A percentile compares a stretch with the other conserved stretches of the same genome.
Evolutionary conservation across 2,797 vertebrate species (phyloP).

Genomic region (Catamblyrhynchus diadema): DNA sequence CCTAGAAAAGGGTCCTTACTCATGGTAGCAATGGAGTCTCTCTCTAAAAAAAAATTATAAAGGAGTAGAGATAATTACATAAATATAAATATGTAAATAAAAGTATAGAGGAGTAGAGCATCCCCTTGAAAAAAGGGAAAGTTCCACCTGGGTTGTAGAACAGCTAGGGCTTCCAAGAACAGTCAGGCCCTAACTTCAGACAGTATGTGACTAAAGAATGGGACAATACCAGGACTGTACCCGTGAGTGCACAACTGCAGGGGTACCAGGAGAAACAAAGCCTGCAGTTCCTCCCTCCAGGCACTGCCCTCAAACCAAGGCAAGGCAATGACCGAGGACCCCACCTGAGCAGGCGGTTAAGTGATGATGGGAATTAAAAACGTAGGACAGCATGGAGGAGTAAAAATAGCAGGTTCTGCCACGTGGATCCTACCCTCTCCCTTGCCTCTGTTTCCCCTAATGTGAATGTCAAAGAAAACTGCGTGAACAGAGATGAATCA

Average conservation of each 20-base stretch:
- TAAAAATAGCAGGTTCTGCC: neutral
- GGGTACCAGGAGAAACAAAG: neutral
- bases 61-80: neutral
- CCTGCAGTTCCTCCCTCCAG: neutral
- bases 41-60: neutral
- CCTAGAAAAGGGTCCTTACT: neutral
- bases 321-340: neutral
- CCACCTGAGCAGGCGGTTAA: neutral
- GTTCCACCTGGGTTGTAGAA: neutral
- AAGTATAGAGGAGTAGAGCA: neutral
- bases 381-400: neutral
- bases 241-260: neutral
- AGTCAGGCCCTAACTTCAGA: neutral
- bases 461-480: neutral
- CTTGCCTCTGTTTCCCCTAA: neutral
- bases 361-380: neutral
- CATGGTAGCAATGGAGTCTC: neutral
- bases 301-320: neutral
- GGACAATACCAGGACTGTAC: neutral
- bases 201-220: neutral
- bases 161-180: neutral
- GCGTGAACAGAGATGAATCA: neutral
- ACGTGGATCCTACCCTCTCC: neutral
- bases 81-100: neutral
- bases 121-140: neutral